phyloP scores from a whole-genome alignment of 1,140 invertebrate genomes.

The Thalassaphorura encarpata region DNA sequence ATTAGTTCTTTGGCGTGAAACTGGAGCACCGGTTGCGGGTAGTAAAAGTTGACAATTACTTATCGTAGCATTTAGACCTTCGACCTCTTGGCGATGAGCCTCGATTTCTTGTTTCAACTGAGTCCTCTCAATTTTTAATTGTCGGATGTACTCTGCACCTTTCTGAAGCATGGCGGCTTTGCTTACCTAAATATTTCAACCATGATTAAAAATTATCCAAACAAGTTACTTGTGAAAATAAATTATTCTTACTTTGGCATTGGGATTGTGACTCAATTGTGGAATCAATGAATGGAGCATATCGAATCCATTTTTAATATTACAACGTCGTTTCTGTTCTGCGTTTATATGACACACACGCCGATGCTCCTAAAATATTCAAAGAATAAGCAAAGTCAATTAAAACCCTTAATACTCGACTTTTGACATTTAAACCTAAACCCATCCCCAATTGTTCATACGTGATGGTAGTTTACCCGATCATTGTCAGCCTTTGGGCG shows the following conservation, averaged over 20 bases:
- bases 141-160: slow-evolving; percentile 89
- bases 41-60: slow-evolving; percentile 87
- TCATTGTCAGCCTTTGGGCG: slow-evolving; percentile 36
- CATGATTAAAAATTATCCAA: background rate
- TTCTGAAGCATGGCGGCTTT: slow-evolving; percentile 96
- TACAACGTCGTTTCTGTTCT: slow-evolving; percentile 93
- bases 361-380: slow-evolving; percentile 48
- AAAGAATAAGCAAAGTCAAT: background rate
- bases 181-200: slow-evolving; percentile 50
- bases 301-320: slow-evolving; percentile 97
- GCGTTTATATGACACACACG: slow-evolving; percentile 86
- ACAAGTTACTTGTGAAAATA: background rate
- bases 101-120: slow-evolving; percentile 86
- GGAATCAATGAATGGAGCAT: slow-evolving; percentile 88
- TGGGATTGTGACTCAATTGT: slow-evolving; percentile 77
- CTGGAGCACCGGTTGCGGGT: slow-evolving; percentile 88
- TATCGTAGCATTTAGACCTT: slow-evolving; percentile 79
- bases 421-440: background rate
- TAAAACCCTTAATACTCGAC: background rate
- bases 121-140: slow-evolving; percentile 71
- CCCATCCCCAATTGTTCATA: too few relatives aligned
- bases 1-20: slow-evolving; percentile 76
- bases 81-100: slow-evolving; percentile 71
- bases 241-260: slow-evolving; percentile 58
- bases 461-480: slow-evolving; percentile 35